Base-by-base conservation (phyloP, 2,113 vertebrate genomes). In the Crotalus horridus region DNA sequence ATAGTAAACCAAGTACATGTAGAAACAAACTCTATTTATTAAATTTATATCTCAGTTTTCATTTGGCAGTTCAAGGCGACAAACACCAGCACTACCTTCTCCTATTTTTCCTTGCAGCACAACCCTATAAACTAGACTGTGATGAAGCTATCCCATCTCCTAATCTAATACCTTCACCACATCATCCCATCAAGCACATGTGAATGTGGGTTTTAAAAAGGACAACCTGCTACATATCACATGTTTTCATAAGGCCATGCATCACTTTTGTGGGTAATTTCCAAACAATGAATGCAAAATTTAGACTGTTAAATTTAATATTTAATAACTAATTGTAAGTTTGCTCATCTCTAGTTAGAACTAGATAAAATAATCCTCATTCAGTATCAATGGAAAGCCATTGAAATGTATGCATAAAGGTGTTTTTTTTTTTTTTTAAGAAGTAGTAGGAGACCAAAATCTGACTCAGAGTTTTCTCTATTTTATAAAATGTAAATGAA, bases 401-500 rank as follows among this genome's bases (percentile, higher is more conserved):
- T 86, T 91, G 89, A 87, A 54, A 93, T 91, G 9, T 91, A 23
- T 29, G 8, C 17, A 85, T 58, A 85, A n/a, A 69, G 29, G 26
- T 59, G 58, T 39, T 39, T 39, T 39, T n/a, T 4, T 1, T 69
- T 55, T 9, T 13, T 89, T 43, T 69, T 90, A 39, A 89, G 53
- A 90, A 90, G 15, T 1, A 51, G 33, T 7, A 93, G n/a, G 56
- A 85, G 69, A 39, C 10, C 3, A 48, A 56, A 48, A 58, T 55
- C 55, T 43, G 39, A 43, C 13, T 81, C 69, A 81, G 69, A 81
- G 15, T 87, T 12, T 90, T 87, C 56, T 54, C 59, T 89, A 24
- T 81, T 88, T 93, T 94, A 69, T 85, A 53, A 54, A 91, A 46
- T 56, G 54, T 53, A 59, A 64, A 87, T n/a, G 59, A 85, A 54